Percentiles rank a stretch among this genome's conserved stretches.
These are phyloP conservation scores for Drosophila eugracilis DNA, from an alignment of 1,140 invertebrate genomes.

Conservation along the genomic window DNA sequence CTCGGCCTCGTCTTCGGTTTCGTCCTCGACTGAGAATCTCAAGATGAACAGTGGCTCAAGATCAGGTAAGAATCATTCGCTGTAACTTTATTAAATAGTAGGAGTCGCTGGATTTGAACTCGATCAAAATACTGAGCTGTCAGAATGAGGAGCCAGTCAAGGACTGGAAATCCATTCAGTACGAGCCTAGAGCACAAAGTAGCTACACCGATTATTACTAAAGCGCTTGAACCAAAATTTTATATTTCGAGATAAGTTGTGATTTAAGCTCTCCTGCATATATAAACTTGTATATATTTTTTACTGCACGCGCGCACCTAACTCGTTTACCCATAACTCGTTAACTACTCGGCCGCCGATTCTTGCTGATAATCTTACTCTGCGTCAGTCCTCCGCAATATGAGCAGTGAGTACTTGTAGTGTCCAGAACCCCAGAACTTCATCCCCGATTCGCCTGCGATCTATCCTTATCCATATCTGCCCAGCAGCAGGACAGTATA, in stretches of 20 bases:
- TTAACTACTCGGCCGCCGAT: background rate
- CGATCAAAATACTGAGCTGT: conserved; percentile 7
- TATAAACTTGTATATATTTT: conserved; percentile 28
- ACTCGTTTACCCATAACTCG: conserved; percentile 2
- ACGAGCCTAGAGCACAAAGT: conserved; percentile 15
- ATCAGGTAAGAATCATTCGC: conserved; percentile 56
- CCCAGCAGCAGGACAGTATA: conserved; percentile 6
- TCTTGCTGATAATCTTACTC: background rate
- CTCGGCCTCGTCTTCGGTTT: conserved; percentile 82
- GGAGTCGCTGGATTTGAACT: conserved; percentile 45
- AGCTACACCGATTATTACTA: conserved; percentile 12
- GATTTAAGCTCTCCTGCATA: conserved; percentile 12
- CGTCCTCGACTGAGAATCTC: conserved; percentile 81
- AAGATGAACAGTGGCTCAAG: conserved; percentile 77
- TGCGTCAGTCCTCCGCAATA: conserved; percentile 65
- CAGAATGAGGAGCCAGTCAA: background rate
- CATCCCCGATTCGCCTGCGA: conserved; percentile 5
- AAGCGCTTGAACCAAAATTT: conserved; percentile 17
- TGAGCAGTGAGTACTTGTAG: conserved; percentile 73
- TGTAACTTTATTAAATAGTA: background rate
- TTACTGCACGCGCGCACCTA: conserved; percentile 36
- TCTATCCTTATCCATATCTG: conserved; percentile 3
- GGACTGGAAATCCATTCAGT: conserved; percentile 20
- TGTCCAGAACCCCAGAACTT: conserved; percentile 6
- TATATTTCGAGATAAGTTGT: conserved; percentile 18